Percentiles rank a stretch among this genome's conserved stretches.
Evolutionary conservation across 2,797 vertebrate species (phyloP).

Genomic region (Manis crassicaudata): DNA sequence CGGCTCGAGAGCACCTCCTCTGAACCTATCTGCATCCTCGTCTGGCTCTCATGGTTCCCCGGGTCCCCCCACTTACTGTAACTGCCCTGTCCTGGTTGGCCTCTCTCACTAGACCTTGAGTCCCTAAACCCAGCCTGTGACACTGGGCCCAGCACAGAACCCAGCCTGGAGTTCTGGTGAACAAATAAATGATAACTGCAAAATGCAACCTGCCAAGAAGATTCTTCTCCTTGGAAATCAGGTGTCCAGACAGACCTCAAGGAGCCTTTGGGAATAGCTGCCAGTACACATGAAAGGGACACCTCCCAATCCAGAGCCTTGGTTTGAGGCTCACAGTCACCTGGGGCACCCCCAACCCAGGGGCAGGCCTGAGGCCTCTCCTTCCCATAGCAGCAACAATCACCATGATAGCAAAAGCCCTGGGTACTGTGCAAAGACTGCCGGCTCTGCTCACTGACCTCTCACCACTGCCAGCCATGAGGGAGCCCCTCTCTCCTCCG

Average conservation of each 20-base stretch:
- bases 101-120: neutral
- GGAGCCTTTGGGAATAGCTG: neutral
- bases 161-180: neutral
- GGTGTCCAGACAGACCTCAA: neutral
- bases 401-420: accelerated
- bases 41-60: neutral
- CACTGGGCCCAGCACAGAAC: neutral
- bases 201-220: neutral
- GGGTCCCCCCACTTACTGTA: neutral
- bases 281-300: neutral
- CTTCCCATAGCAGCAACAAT: neutral
- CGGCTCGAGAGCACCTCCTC: neutral
- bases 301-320: neutral
- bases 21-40: neutral
- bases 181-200: neutral
- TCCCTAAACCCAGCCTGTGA: neutral
- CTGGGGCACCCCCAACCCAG: neutral
- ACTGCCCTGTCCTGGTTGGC: neutral
- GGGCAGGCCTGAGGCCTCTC: neutral
- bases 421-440: neutral
- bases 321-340: accelerated
- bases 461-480: accelerated
- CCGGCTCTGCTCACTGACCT: neutral
- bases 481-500: neutral
- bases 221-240: neutral